phyloP scores from a whole-genome alignment of 2,113 vertebrate species.

The Tursiops truncatus region DNA sequence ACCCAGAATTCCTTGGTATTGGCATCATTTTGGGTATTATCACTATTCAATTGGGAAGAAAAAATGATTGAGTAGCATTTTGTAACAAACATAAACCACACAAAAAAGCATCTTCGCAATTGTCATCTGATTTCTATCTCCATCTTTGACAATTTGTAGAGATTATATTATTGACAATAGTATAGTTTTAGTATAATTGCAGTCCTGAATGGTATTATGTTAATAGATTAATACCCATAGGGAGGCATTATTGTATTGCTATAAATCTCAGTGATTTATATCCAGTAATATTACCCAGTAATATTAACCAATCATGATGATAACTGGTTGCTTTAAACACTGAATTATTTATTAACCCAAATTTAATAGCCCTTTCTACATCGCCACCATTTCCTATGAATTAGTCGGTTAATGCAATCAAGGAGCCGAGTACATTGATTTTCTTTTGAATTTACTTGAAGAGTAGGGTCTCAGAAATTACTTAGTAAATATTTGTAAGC shows the following conservation, averaged over 20 bases:
- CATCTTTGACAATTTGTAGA: neutral
- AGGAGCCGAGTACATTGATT: neutral
- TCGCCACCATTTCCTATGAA: neutral
- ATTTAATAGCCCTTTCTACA: neutral
- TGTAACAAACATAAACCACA: neutral
- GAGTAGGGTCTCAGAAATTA: slow-evolving; percentile 2
- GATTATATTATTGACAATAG: neutral
- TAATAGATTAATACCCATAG: neutral
- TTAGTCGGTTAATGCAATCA: slow-evolving; percentile 24
- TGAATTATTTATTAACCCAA: slow-evolving; percentile 40
- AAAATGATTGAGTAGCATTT: slow-evolving; percentile 39
- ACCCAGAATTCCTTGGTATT: slow-evolving; percentile 97
- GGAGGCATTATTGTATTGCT: neutral
- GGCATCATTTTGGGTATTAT: slow-evolving; percentile 85
- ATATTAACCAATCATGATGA: neutral
- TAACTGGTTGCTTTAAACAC: neutral
- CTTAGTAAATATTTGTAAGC: neutral
- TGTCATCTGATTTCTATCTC: neutral
- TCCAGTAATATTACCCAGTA: neutral
- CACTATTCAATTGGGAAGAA: slow-evolving; percentile 82
- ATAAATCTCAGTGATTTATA: neutral
- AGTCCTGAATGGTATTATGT: neutral
- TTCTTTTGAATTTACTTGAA: neutral
- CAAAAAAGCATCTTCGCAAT: neutral
- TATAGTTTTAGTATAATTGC: neutral